A percentile compares a stretch with the other conserved stretches of the same genome.
Evolutionary conservation across 1,140 invertebrate species (phyloP).

Genomic region (Neodiprion virginianus): DNA sequence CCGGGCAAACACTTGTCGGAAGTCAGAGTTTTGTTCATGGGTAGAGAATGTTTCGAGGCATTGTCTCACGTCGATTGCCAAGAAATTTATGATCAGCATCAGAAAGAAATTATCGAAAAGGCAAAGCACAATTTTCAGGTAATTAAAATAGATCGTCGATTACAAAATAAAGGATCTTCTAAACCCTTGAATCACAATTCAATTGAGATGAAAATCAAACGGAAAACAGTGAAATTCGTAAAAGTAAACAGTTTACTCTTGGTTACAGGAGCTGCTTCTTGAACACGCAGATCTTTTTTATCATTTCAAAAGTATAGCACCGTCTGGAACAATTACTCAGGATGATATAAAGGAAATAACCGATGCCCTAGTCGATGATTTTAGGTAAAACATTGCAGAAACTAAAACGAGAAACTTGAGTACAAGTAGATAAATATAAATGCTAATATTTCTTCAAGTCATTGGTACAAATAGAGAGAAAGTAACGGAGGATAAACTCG

Average conservation of each 20-base stretch:
- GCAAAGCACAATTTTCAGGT: constrained; percentile 92
- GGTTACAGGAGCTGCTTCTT: constrained; percentile 82
- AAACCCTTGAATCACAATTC: too few species aligned
- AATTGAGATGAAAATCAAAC: too few species aligned
- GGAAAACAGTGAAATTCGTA: not conserved
- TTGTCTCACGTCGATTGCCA: constrained; percentile 90
- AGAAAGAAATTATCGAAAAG: constrained; percentile 88
- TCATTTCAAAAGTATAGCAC: constrained; percentile 89
- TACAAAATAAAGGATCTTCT: not conserved
- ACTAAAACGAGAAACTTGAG: constrained; percentile 3
- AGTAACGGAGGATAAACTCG: not conserved
- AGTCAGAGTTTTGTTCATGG: constrained; percentile 93
- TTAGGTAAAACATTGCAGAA: constrained; percentile 66
- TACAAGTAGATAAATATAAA: constrained; percentile 13
- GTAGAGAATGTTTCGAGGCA: constrained; percentile 92
- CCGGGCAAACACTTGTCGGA: constrained; percentile 93
- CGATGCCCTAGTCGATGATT: constrained; percentile 89
- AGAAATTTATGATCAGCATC: constrained; percentile 94
- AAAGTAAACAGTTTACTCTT: constrained; percentile 28
- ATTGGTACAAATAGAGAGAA: not conserved
- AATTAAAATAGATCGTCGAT: constrained; percentile 21
- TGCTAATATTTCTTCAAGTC: not conserved
- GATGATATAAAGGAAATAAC: constrained; percentile 95
- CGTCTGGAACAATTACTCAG: constrained; percentile 89
- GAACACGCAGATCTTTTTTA: constrained; percentile 96